Base-by-base conservation (phyloP, 2,888 invertebrate genomes). In the Polymixis flavicincta region DNA sequence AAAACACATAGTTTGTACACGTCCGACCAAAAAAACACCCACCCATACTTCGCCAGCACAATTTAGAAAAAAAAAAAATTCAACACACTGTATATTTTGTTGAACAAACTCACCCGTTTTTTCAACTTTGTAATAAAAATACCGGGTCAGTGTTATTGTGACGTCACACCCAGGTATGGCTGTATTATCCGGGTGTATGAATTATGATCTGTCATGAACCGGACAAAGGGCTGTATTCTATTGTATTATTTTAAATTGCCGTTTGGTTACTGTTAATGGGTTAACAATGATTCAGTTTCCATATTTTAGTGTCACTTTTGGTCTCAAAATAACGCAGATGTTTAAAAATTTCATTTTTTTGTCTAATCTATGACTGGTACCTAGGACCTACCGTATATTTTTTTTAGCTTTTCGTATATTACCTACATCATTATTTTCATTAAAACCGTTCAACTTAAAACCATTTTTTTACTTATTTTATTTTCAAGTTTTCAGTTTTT, bases 81-180 rank as follows among this genome's bases (percentile, higher is more conserved):
- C 48, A 32, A 25, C 52, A 19, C 1, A 48, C 50, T 67, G 32
- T 52, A 1, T 57, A 19, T 50, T 73, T 73, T 37, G 37, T 50
- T 32, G 7, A 45, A 48, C 25, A 78, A 54, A 63, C 32, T 54
- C n/a, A 19, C 28, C 45, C 25, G 14, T 48, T 61, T 57, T 74
- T 80, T 45, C 25, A 42, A 55, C 42, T 19, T 54, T 42, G 25
- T 55, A 61, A 61, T 65, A 66, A 74, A 80, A 78, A 52, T 63
- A 76, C 50, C 42, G 19, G 69, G 28, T 45, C 45, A 52, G 22
- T 48, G 14, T 57, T 60, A 19, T 55, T 54, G n/a, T 66, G 3
- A 60, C 71, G 69, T 66, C 72, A 81, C 25, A 50, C 22, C 48
- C 83, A 72, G 72, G 69, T 83, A 82, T 32, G 2, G 14, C 57